A percentile compares a stretch with the other conserved stretches of the same genome.
These are phyloP conservation scores for Pangasius krempfi DNA, from an alignment of 2,797 vertebrate species.

Conservation along the genomic window DNA sequence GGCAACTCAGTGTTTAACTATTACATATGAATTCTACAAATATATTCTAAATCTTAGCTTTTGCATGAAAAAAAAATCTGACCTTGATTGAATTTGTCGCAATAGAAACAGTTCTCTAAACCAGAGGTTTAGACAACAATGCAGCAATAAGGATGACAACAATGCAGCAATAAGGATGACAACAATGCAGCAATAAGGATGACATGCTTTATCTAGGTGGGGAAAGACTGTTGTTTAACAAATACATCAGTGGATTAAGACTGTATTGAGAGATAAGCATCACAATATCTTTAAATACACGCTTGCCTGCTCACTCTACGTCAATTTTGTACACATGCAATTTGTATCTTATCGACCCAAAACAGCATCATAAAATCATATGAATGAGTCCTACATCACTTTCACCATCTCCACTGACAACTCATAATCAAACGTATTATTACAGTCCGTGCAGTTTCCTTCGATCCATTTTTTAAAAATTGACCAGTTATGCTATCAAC, in stretches of 20 bases:
- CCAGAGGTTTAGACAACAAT: not conserved
- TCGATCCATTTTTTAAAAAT: not conserved
- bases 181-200: not conserved
- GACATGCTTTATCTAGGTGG: not conserved
- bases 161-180: not conserved
- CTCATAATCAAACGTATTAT: not conserved
- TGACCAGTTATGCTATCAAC: not conserved
- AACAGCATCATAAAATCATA: not conserved
- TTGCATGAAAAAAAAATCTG: not conserved
- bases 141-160: not conserved
- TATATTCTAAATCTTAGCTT: not conserved
- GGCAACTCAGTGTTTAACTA: not conserved
- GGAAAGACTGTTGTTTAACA: not conserved
- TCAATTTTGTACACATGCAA: not conserved
- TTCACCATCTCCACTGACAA: too few relatives aligned
- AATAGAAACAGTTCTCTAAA: constrained; percentile 20
- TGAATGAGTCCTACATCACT: not conserved
- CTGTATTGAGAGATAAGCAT: not conserved
- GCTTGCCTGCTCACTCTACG: not conserved
- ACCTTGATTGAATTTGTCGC: not conserved
- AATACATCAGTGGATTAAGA: not conserved
- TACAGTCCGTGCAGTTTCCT: not conserved
- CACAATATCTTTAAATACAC: not conserved
- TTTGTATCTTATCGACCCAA: not conserved
- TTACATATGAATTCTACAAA: not conserved